Conservation (phyloP, 2,888 invertebrate species). For the Xylophagus ater region DNA sequence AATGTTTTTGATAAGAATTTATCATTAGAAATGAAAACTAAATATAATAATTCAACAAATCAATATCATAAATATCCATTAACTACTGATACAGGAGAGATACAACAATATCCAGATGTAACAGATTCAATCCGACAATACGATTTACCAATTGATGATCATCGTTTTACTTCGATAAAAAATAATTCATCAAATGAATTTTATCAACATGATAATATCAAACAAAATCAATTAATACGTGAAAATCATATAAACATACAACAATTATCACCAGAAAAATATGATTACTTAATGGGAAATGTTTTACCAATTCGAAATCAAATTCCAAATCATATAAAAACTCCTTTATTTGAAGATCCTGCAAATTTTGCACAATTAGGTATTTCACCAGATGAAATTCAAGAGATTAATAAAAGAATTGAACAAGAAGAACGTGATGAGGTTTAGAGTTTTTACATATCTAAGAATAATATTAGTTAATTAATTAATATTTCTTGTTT, state of each 20-base stretch:
- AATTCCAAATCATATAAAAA: not conserved
- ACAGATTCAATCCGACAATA: no score
- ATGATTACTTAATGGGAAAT: slow-evolving; percentile 32
- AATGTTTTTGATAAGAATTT: no score
- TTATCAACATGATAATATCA: slow-evolving; percentile 28
- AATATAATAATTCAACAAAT: no score
- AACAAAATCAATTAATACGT: not conserved
- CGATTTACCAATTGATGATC: slow-evolving; percentile 24
- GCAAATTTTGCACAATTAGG: slow-evolving; percentile 35
- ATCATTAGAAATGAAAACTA: no score
- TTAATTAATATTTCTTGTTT: not conserved
- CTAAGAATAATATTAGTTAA: no score
- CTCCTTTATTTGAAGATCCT: slow-evolving; percentile 4
- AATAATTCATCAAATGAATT: slow-evolving; percentile 31
- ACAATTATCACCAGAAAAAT: slow-evolving; percentile 30
- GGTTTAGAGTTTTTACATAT: slow-evolving; percentile 38
- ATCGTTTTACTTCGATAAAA: slow-evolving; percentile 26
- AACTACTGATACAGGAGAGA: slow-evolving; percentile 10
- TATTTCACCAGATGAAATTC: slow-evolving; percentile 42
- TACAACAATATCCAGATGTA: not conserved
- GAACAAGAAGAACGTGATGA: slow-evolving; percentile 63
- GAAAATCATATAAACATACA: not conserved
- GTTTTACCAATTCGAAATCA: slow-evolving; percentile 8
- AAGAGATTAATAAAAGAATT: slow-evolving; percentile 47
- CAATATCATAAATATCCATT: no score